Evolutionary conservation across 1,140 invertebrate genomes (phyloP), one percentile per base, ranked within the genome.

Genomic region (Ruditapes philippinarum): DNA sequence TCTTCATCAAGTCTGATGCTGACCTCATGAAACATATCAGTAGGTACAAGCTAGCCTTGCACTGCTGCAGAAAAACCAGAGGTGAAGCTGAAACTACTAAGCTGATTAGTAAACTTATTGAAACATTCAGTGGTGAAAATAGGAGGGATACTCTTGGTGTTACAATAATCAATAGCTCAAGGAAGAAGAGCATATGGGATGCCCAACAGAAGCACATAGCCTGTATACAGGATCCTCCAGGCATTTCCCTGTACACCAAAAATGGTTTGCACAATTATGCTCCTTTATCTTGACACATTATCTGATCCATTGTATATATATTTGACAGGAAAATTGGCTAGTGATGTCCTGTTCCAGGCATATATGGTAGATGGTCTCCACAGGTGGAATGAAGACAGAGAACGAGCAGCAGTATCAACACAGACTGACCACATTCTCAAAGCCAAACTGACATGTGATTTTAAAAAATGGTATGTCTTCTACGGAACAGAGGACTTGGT

Each of bases 171-270:
- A 68, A 92, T 54, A 76, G 25, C 0, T 38, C 36, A 0, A 51
- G 40, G 33, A 91, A 91, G 79, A 28, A n/a, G 33, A 70, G 65
- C 0, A 89, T 89, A 7, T 93, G 93, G 93, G 76, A 17, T 0
- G 54, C 62, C n/a, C 92, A 91, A 73, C 54, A 38, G 22, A 36
- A 68, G 19, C 93, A 93, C 80, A 62, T 93, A n/a, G 40, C 86
- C 19, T 93, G 93, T 57, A n/a, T 93, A 17, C 93, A 93, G 80
- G 92, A 93, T 60, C 91, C 90, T 22, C 45, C 45, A 31, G 90
- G 85, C 12, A 51, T 92, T 1, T 28, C 78, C 14, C n/a, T n/a
- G n/a, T n/a, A 0, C 28, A 38, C n/a, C 4, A 38, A 28, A 31
- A 51, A 93, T 40, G 68, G 91, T 19, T 83, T 94, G n/a, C 92